phyloP scores from a whole-genome alignment of 2,888 invertebrate genomes.

The Polydrusus tereticollis region DNA sequence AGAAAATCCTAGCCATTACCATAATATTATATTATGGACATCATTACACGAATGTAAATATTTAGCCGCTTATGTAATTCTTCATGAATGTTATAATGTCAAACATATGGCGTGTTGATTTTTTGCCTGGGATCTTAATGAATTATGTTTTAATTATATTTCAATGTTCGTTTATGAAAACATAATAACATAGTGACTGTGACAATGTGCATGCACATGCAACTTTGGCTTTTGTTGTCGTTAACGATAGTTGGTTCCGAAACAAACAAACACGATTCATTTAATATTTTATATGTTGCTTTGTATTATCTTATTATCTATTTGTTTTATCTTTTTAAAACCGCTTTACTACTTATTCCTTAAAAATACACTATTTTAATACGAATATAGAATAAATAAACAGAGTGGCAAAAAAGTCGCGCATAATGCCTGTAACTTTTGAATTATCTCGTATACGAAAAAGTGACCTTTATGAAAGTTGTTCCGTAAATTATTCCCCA shows the following conservation, averaged over 20 bases:
- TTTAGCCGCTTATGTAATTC: constrained; percentile 20
- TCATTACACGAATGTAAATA: constrained; percentile 8
- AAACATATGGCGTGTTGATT: constrained; percentile 27
- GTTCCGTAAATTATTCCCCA: too few species aligned
- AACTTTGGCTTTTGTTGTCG: not conserved
- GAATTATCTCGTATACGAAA: too few species aligned
- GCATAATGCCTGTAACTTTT: too few species aligned
- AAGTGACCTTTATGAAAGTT: too few species aligned
- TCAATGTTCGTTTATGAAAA: constrained; percentile 23
- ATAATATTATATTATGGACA: not conserved
- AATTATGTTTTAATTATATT: constrained; percentile 19
- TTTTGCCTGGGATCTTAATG: constrained; percentile 12
- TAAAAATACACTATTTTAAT: too few species aligned
- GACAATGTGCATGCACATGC: not conserved
- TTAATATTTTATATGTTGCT: too few species aligned
- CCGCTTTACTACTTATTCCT: too few species aligned
- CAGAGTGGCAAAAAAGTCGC: too few species aligned
- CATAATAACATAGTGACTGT: not conserved
- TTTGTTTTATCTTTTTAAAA: too few species aligned
- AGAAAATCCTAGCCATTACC: not conserved
- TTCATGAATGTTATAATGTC: constrained; percentile 7
- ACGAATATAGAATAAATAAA: too few species aligned
- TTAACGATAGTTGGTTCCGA: not conserved
- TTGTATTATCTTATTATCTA: too few species aligned
- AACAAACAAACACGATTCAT: too few species aligned